phyloP scores from a whole-genome alignment of 2,888 invertebrate genomes.

The Cloeon dipterum region DNA sequence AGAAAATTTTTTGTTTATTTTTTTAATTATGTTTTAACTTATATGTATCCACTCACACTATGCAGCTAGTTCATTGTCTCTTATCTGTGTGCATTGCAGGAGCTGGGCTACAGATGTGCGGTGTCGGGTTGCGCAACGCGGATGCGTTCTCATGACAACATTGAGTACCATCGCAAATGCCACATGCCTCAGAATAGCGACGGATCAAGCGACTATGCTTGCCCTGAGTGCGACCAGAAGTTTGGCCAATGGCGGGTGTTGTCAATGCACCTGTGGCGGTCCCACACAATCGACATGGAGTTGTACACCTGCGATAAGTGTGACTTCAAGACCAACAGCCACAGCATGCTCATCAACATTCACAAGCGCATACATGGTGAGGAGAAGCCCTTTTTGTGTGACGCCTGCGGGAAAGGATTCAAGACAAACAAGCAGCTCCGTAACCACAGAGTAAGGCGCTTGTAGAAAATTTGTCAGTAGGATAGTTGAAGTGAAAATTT shows the following conservation, averaged over 20 bases:
- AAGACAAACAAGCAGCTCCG: slow-evolving; percentile 57
- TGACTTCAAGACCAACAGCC: slow-evolving; percentile 38
- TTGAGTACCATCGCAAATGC: slow-evolving; percentile 38
- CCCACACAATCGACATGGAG: slow-evolving; percentile 56
- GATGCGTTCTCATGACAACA: slow-evolving; percentile 30
- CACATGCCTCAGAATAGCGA: slow-evolving; percentile 16
- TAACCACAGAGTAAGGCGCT: slow-evolving; percentile 48
- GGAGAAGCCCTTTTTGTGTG: slow-evolving; percentile 33
- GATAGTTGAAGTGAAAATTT: background rate
- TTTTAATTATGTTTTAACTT: too few species aligned
- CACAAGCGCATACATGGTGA: slow-evolving; percentile 54
- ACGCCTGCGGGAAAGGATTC: slow-evolving; percentile 49
- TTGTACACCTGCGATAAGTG: slow-evolving; percentile 53
- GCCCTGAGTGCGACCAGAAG: slow-evolving; percentile 38
- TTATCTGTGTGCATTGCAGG: too few species aligned
- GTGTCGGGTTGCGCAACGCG: slow-evolving; percentile 29
- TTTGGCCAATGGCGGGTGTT: slow-evolving; percentile 37
- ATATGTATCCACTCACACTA: too few species aligned
- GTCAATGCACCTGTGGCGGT: slow-evolving; percentile 57
- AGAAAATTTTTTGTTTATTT: too few species aligned
- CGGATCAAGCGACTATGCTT: slow-evolving; percentile 22
- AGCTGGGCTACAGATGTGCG: slow-evolving; percentile 21
- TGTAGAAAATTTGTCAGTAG: slow-evolving; percentile 9
- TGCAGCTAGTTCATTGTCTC: too few species aligned
- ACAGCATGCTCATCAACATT: slow-evolving; percentile 42